Percentiles rank a stretch among this genome's conserved stretches.
Evolutionary conservation across 2,113 vertebrate species (phyloP).

Genomic region (Halcyon senegalensis): DNA sequence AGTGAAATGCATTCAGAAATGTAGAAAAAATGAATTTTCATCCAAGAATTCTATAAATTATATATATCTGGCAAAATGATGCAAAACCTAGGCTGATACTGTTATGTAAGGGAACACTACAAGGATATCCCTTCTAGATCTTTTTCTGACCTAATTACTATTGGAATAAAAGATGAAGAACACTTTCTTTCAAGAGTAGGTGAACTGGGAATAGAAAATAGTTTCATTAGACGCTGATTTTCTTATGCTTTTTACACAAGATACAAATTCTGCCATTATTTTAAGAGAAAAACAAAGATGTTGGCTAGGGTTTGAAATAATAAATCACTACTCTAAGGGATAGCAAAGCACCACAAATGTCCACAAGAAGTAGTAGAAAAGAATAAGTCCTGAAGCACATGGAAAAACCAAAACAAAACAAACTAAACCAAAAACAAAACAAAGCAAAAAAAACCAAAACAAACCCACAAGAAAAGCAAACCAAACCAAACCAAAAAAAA

Average conservation of each 20-base stretch:
- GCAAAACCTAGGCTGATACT: neutral
- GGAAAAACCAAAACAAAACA: neutral
- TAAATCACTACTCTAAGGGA: neutral
- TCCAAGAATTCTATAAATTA: neutral
- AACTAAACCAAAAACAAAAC: neutral
- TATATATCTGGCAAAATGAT: neutral
- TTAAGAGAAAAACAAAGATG: neutral
- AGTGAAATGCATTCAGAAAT: neutral
- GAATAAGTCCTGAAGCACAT: neutral
- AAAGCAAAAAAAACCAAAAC: too few relatives aligned
- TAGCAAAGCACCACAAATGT: neutral
- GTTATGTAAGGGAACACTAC: conserved; percentile 9
- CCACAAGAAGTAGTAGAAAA: neutral
- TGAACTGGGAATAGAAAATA: neutral
- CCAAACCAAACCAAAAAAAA: too few relatives aligned
- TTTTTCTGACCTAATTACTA: conserved; percentile 27
- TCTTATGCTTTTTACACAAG: neutral
- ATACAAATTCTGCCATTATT: neutral
- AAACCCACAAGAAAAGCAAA: too few relatives aligned
- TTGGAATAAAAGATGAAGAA: neutral
- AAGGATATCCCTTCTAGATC: neutral
- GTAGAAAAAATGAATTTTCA: neutral
- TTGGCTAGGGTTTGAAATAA: neutral
- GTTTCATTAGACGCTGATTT: neutral
- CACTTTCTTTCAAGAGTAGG: neutral